phyloP scores from a whole-genome alignment of 2,113 vertebrate genomes.

The Lichenostomus cassidix region DNA sequence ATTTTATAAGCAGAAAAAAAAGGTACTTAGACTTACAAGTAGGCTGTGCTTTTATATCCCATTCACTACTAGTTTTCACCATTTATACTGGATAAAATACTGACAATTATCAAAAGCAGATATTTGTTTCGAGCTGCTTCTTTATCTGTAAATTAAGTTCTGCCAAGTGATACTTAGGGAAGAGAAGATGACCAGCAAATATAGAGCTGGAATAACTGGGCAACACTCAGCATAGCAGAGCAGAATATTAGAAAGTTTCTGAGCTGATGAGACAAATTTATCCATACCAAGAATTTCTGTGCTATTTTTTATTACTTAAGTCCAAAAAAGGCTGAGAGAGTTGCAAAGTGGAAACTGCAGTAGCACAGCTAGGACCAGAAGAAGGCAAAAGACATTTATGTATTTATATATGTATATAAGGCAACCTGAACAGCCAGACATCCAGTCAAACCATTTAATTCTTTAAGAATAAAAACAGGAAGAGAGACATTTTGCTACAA shows the following conservation, averaged over 20 bases:
- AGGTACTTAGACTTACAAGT: not conserved
- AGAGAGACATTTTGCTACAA: not conserved
- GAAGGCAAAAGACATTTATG: not conserved
- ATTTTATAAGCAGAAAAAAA: not conserved
- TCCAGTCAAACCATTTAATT: conserved; percentile 12
- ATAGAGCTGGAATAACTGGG: conserved; percentile 11
- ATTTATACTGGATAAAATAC: not conserved
- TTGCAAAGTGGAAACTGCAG: not conserved
- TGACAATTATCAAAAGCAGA: not conserved
- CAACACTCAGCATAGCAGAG: not conserved
- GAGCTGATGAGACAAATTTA: conserved; percentile 35
- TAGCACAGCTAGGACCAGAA: not conserved
- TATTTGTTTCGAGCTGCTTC: not conserved
- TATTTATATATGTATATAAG: not conserved
- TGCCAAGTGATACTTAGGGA: conserved; percentile 18
- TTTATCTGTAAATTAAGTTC: conserved; percentile 11
- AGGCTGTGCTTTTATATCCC: not conserved
- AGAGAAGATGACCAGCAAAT: conserved; percentile 38
- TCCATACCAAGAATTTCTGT: not conserved
- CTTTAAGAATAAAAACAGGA: conserved; percentile 3
- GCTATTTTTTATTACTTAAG: not conserved
- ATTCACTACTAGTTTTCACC: not conserved
- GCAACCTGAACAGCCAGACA: conserved; percentile 12
- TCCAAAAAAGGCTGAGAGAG: not conserved
- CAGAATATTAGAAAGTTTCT: conserved; percentile 38